Evolutionary conservation across 1,140 invertebrate genomes (phyloP), one percentile per base, ranked within the genome.

Genomic region (Halyomorpha halys): DNA sequence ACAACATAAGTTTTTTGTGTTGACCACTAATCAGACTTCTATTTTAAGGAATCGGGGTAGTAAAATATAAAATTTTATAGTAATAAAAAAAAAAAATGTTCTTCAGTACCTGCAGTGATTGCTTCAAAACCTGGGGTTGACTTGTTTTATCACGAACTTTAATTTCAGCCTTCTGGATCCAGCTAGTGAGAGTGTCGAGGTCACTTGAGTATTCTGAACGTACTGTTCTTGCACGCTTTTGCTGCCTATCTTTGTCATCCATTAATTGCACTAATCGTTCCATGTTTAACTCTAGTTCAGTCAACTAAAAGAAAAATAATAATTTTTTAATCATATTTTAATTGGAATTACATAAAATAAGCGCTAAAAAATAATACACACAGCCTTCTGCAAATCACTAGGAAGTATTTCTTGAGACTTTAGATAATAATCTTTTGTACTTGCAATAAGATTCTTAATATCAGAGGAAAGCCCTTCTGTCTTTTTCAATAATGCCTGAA

Each of bases 181-280:
- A 94, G 23, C 80, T 77, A 69, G 89, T 87, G 1, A 94, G 80
- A 63, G 84, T 83, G 66, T 92, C 89, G 9, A 91, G 84, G 68
- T 90, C 90, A 18, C 78, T 76, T 11, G 83, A 73, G 73, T 91
- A 94, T 64, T 94, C 90, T 21, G 82, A 82, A 19, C 90, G 80
- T 60, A 86, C 81, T 18, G 89, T 90, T 69, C 83, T 82, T 9
- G 90, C 91, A 56, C 89, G 82, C 72, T 91, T 91, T 73, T 88
- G 86, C 73, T 93, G 89, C 70, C 86, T 81, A 68, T 89, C 83
- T 73, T 91, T 91, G 70, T 91, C 88, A 69, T 93, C 90, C 86
- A 93, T 89, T 11, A 81, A 66, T 83, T 82, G 44, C 80, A 78
- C 18, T 90, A 80, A 60, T 83, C 64, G 81, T 74, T 95, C 91